Base-by-base conservation (phyloP, 2,888 invertebrate genomes). In the Stratiomys singularior region DNA sequence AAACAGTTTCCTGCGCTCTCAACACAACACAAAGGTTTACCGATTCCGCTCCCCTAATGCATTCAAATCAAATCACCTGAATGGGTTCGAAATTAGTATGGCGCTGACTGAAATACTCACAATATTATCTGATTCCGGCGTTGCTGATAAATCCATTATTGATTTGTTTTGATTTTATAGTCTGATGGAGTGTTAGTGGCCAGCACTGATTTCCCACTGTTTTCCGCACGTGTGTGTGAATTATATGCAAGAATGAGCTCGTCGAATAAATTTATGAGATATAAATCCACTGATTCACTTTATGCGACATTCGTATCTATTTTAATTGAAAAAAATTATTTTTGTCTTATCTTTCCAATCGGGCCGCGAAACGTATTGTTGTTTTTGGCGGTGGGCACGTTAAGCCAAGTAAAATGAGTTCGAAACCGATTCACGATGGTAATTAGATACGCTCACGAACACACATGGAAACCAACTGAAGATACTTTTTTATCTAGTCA, bases 401-500 rank as follows among this genome's bases (percentile, higher is more conserved):
- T 52, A n/a, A 15, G 3, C 4, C 15, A 52, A 13, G 52, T 52
- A 52, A 9, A n/a, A 52, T 52, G 15, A 18, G 52, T 52, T 52
- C 15, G 4, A 5, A 9, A 52, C 52, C 52, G 52, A 52, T 52
- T 2, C 4, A 13, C 37, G 9, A 2, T 21, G 60, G 11, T 21
- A 11, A 21, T 9, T 13, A 21, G 15, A 5, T 64, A n/a, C 28
- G 28, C 4, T 21, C 30, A 64, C 64, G 27, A 9, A 64, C 28
- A 64, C 58, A 60, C 2, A 18, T 23, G 23, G 23, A 3, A 60
- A 60, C 23, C 2, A 60, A 60, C 58, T 60, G 58, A 60, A 60
- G 58, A 37, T 37, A 37, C 37, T 37, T 18, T 23, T 60, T 60
- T 60, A 60, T 64, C 64, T 64, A 64, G 27, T 64, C 64, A 64